Percentiles rank a stretch among this genome's conserved stretches.
phyloP scores from a whole-genome alignment of 1,140 invertebrate species.

The Euura saliciscinereae region DNA sequence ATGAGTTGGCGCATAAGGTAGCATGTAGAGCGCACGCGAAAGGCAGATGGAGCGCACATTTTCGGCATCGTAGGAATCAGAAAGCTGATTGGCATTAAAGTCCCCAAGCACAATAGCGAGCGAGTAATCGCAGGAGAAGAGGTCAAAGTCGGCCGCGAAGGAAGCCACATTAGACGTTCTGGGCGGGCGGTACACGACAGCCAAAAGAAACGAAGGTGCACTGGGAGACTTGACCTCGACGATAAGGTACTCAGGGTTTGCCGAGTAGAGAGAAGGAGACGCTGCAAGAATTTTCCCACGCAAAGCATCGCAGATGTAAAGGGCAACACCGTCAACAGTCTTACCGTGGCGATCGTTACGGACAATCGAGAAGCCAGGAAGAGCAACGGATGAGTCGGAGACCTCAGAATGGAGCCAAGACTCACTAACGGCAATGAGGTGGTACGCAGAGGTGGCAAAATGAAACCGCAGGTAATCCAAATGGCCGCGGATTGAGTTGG shows the following conservation, averaged over 20 bases:
- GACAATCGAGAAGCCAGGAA: not conserved
- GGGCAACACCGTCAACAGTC: not conserved
- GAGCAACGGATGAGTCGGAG: not conserved
- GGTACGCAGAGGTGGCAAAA: not conserved
- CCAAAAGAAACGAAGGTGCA: not conserved
- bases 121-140: not conserved
- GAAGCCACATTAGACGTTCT: no score
- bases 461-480: not conserved
- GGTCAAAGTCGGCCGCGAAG: not conserved
- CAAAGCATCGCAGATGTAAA: not conserved
- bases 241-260: constrained; percentile 10
- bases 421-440: constrained; percentile 6
- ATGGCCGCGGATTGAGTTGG: not conserved
- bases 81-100: not conserved
- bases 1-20: constrained; percentile 3
- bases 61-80: not conserved
- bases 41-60: not conserved
- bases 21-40: not conserved
- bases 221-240: not conserved
- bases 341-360: constrained; percentile 9
- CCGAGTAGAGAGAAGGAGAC: constrained; percentile 5
- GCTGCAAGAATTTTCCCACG: not conserved
- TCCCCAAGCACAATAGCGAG: not conserved
- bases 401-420: not conserved
- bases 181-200: no score